phyloP scores from a whole-genome alignment of 1,140 invertebrate genomes.

The Cataglyphis hispanica region DNA sequence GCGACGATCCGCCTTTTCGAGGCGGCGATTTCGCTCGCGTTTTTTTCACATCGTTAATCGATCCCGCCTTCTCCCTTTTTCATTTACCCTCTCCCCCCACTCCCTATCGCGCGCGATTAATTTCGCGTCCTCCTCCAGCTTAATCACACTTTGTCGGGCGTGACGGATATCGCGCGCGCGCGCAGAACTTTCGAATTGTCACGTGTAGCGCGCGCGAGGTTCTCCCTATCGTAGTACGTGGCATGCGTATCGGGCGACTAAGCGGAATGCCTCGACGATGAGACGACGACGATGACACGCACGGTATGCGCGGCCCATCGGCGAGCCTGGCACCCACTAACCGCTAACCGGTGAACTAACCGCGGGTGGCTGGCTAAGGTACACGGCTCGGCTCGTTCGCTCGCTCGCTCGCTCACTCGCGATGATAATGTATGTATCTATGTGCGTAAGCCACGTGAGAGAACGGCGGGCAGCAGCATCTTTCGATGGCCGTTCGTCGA shows the following conservation, averaged over 20 bases:
- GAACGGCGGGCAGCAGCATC: slow-evolving; percentile 78
- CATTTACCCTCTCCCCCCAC: no score
- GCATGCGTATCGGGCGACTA: slow-evolving; percentile 60
- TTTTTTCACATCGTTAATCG: not conserved
- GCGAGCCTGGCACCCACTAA: slow-evolving; percentile 83
- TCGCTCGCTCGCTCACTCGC: slow-evolving; percentile 74
- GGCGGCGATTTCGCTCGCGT: not conserved
- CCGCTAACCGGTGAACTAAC: slow-evolving; percentile 72
- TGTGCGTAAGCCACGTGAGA: slow-evolving; percentile 80
- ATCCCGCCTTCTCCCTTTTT: not conserved
- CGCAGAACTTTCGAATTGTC: slow-evolving; percentile 37
- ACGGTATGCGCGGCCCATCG: slow-evolving; percentile 67
- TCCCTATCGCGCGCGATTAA: not conserved
- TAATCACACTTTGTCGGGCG: no score
- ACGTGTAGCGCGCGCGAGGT: not conserved
- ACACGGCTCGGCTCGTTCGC: slow-evolving; percentile 74
- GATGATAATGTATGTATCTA: slow-evolving; percentile 81
- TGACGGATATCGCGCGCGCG: not conserved
- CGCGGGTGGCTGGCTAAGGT: slow-evolving; percentile 76
- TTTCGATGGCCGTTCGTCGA: slow-evolving; percentile 40
- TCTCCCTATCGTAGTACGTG: slow-evolving; percentile 4
- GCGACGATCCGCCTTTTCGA: not conserved
- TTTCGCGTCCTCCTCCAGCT: not conserved
- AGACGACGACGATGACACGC: slow-evolving; percentile 54
- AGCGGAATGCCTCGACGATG: slow-evolving; percentile 59